Evolutionary conservation across 2,113 vertebrate species (phyloP), one percentile per base, ranked within the genome.

Genomic region (Synchiropus splendidus): DNA sequence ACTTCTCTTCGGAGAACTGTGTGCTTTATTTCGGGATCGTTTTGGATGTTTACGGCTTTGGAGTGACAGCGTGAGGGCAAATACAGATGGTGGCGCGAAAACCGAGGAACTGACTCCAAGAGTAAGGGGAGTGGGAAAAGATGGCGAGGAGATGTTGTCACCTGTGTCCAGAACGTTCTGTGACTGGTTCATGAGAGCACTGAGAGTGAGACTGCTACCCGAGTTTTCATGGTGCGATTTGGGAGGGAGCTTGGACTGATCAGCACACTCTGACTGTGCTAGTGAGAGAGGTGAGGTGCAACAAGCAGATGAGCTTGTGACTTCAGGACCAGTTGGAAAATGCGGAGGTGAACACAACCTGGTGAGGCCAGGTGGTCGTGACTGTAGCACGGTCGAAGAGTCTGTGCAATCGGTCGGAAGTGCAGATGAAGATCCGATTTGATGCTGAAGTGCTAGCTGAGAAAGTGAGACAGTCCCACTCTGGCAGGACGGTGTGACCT

Each of bases 1-100:
- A 16, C 62, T 61, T 18, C 13, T 36, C 41, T 36, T 33, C 5
- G 21, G 58, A 33, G 30, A 4, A 37, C 17, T 58, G 42, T 69
- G 8, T 21, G 38, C 39, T 12, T n/a, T 2, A 10, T 31, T 64
- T 14, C 74, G 86, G 41, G 16, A 75, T 44, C 64, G 85, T 51
- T 40, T 80, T 16, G 51, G 69, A 56, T 67, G 81, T 8, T 80
- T 71, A 54, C 77, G 77, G 10, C 85, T 85, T 45, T 17, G 81
- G 58, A 89, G 79, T 18, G 88, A 91, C 47, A 99, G 64, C 0
- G 90, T 86, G 45, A 90, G 67, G 4, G 92, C 94, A 72, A 99
- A 98, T 34, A 89, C 75, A 16, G 94, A 99, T 2, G 94, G 93
- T 62, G 71, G 73, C 9, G 92, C 92, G 39, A 79, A 85, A 42